Base-by-base conservation (phyloP, 1,140 invertebrate genomes). In the Apis laboriosa region DNA sequence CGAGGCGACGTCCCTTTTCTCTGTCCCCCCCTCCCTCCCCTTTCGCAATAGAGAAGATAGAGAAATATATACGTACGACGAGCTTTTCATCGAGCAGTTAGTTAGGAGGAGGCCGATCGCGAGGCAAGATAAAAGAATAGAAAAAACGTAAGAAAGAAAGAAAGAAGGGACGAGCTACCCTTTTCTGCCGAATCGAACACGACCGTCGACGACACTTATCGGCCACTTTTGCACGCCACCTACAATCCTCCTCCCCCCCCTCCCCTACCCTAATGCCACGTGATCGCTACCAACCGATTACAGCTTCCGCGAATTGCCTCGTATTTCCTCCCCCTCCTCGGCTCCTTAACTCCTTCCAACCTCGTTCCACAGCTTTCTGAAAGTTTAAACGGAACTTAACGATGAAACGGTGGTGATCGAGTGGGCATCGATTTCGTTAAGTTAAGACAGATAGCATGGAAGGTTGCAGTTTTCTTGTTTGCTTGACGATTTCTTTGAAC, bases 51-150 rank as follows among this genome's bases (percentile, higher is more conserved):
- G 21, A 21, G 13, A 43, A n/a, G 71, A 24, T n/a, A n/a, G 71
- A 56, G 53, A 80, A 74, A 66, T 64, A 74, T 64, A 74, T 53
- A 19, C 24, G 9, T 51, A 9, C 28, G 79, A 94, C 87, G 93
- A 94, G 93, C 88, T 92, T 94, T 94, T 93, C 92, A 94, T 94
- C 91, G 92, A 93, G 92, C 92, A 92, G 91, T 93, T 93, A 92
- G 91, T 93, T 93, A 91, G 85, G 74, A 34, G 34, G 64, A 19
- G 13, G 55, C 60, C 63, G 80, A 73, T 79, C 86, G 71, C 66
- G 21, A 70, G 56, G 76, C 71, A 4, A 34, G 34, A 43, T 43
- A 43, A 7, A 43, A 43, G 5, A 3, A 43, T 24, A 24, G 5
- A 43, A 7, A 43, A 43, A 4, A 55, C 61, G 76, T 76, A 76